Conservation (phyloP, 53 echinoderm and acorn worm genomes). For the Henricia sp. region DNA sequence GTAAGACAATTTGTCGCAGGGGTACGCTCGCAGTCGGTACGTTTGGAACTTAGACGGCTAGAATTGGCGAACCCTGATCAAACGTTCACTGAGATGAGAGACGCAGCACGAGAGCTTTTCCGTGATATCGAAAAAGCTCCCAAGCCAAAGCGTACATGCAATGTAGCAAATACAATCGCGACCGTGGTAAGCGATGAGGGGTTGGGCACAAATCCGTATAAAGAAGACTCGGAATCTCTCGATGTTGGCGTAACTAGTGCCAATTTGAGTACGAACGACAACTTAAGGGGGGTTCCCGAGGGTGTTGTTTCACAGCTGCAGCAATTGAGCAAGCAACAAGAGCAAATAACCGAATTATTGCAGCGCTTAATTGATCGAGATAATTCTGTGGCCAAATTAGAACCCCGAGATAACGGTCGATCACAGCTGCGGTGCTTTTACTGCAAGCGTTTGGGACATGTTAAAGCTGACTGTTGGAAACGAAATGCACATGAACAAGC, state of each 20-base stretch:
- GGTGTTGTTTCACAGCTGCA: neutral
- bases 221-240: neutral
- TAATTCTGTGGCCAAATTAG: neutral
- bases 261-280: neutral
- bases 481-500: neutral
- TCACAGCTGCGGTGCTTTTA: conserved; percentile 8
- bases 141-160: neutral
- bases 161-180: neutral
- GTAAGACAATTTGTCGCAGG: conserved; percentile 31
- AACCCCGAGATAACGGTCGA: neutral
- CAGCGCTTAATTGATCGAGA: conserved; percentile 3
- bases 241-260: neutral
- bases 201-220: neutral
- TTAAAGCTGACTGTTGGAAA: conserved; percentile 22
- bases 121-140: conserved; percentile 6
- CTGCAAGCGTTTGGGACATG: conserved; percentile 9
- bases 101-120: conserved; percentile 7
- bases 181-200: conserved; percentile 9
- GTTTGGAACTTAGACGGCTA: conserved; percentile 4
- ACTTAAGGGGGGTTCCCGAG: neutral
- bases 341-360: neutral
- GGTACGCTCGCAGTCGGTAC: conserved; percentile 7
- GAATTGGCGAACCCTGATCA: conserved; percentile 17
- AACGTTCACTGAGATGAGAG: conserved; percentile 8
- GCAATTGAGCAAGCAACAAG: conserved; percentile 18